Evolutionary conservation across 2,888 invertebrate species (phyloP), one percentile per base, ranked within the genome.

Genomic region (Plutella xylostella): DNA sequence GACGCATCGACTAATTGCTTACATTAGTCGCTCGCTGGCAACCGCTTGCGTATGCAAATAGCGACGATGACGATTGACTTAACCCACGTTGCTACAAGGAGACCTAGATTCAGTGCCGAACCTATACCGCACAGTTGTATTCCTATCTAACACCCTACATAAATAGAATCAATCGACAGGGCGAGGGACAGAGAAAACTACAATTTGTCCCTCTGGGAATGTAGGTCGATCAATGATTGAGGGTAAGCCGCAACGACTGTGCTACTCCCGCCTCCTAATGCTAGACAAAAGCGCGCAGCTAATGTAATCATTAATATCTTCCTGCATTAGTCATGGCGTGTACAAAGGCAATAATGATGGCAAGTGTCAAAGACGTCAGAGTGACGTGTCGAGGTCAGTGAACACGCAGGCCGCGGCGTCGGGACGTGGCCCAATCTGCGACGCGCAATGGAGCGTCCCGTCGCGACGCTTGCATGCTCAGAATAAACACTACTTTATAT

Each of bases 1-100:
- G 64, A 65, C 60, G 60, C 60, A 63, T 74, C 72, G 74, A 75
- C 72, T 76, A 74, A 77, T 77, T 76, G 74, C 71, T 73, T 68
- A 72, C 73, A 72, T 76, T 71, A 72, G 65, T 68, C 68, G 67
- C 64, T 55, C 51, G 58, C 59, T 60, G 65, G 61, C 67, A 61
- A 58, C 57, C 61, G 60, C 53, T 19, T 55, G 63, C 55, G 63
- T 62, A 72, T 76, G 69, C 67, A 79, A 77, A 80, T 77, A 77
- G 68, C 68, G 66, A 57, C 63, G 56, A 60, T 63, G 65, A 59
- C 67, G 74, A 77, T 73, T 74, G 74, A 77, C 68, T 72, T 65
- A 68, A 58, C 61, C 49, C 78, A 78, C 72, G 65, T 72, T 75
- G 71, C 75, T 66, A 48, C 45, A 46, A 45, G 51, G 49, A 55